These are phyloP conservation scores for Athene noctua DNA, from an alignment of 2,113 vertebrate genomes.

Conservation along the genomic window DNA sequence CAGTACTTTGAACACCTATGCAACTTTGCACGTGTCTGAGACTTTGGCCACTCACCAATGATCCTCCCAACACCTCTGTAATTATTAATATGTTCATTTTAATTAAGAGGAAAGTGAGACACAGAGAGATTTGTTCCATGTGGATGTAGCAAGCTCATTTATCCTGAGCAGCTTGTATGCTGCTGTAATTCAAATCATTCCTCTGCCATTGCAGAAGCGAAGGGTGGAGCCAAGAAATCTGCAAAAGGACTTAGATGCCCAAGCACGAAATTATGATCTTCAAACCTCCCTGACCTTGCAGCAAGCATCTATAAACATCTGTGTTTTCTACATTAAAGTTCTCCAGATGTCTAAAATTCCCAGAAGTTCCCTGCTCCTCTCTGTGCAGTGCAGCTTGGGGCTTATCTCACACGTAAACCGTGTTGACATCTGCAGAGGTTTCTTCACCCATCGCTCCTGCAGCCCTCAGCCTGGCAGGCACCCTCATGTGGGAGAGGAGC, in stretches of 20 bases:
- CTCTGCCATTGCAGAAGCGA: not conserved
- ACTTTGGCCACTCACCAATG: not conserved
- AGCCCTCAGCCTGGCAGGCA: not conserved
- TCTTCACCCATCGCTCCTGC: not conserved
- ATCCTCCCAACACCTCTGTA: not conserved
- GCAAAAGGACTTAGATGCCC: slow-evolving; percentile 3
- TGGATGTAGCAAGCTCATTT: not conserved
- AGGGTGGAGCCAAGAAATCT: slow-evolving; percentile 9
- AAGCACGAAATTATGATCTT: not conserved
- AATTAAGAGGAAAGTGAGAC: not conserved
- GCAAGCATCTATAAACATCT: slow-evolving; percentile 16
- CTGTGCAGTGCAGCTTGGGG: not conserved
- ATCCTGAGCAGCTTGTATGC: not conserved
- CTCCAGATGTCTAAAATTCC: slow-evolving; percentile 30
- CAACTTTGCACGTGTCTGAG: not conserved
- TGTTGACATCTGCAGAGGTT: not conserved
- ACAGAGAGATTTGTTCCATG: not conserved
- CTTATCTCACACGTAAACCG: not conserved
- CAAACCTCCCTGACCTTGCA: not conserved
- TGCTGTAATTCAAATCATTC: not conserved
- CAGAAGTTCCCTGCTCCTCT: not conserved
- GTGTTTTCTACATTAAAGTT: slow-evolving; percentile 25
- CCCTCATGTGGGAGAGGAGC: not conserved
- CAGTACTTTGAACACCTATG: not conserved
- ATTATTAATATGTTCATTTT: not conserved